Conservation (phyloP, 2,797 vertebrate genomes). For the Natrix natrix region DNA sequence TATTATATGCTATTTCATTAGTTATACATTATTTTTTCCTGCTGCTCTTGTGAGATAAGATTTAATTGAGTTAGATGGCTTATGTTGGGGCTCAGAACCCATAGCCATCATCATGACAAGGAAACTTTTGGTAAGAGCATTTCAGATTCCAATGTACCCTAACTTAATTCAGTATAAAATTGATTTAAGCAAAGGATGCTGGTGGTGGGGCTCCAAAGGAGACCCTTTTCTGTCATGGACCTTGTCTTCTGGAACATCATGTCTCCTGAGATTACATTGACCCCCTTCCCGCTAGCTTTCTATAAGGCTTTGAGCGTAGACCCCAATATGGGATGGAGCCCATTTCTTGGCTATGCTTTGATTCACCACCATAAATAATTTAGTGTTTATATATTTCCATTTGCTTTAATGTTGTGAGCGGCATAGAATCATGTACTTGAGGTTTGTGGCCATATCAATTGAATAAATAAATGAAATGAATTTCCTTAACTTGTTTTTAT, state of each 20-base stretch:
- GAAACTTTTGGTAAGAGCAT: neutral
- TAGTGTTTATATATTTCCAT: neutral
- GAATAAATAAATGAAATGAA: neutral
- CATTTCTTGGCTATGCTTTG: neutral
- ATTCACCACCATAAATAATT: neutral
- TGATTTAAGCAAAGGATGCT: neutral
- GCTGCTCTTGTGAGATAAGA: neutral
- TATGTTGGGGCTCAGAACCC: neutral
- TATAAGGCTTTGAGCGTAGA: neutral
- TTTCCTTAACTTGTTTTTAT: neutral
- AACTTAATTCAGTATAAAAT: neutral
- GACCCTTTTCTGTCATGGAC: neutral
- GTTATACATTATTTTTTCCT: neutral
- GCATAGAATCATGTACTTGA: neutral
- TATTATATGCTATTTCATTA: neutral
- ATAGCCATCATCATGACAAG: neutral
- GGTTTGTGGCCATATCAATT: neutral
- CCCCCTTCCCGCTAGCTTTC: neutral
- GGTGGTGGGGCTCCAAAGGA: neutral
- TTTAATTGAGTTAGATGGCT: neutral
- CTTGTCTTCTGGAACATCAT: neutral
- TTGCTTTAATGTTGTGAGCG: neutral
- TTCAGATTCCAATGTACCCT: neutral
- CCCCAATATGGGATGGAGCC: neutral
- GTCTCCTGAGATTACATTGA: neutral